Conservation (phyloP, 2,113 vertebrate genomes). For the Aplodontia rufa region DNA sequence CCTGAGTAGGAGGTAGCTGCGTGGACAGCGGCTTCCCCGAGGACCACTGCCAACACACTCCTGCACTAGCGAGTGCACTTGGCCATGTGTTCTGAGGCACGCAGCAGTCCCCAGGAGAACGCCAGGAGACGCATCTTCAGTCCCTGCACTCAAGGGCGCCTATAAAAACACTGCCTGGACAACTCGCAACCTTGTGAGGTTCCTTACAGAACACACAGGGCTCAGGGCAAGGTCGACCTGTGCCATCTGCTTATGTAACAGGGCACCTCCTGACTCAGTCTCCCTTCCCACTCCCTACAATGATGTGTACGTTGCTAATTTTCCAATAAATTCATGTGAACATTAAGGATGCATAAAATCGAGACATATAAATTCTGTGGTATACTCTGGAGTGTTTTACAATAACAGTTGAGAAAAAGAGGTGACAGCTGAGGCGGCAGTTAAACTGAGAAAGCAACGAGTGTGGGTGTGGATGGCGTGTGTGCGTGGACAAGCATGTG, state of each 20-base stretch:
- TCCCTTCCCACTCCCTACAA: conserved; percentile 61
- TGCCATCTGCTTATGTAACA: neutral
- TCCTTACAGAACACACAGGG: conserved; percentile 83
- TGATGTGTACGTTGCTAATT: conserved; percentile 70
- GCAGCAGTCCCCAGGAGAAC: neutral
- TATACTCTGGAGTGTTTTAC: neutral
- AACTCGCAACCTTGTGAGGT: conserved; percentile 32
- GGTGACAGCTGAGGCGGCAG: neutral
- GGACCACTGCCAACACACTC: too few relatives aligned
- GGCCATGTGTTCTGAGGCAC: neutral
- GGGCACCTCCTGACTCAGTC: conserved; percentile 24
- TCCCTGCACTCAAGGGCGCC: conserved; percentile 6
- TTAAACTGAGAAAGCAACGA: neutral
- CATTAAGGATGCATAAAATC: conserved; percentile 50
- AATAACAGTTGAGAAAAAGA: neutral
- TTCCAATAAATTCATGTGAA: conserved; percentile 82
- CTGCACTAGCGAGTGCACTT: too few relatives aligned
- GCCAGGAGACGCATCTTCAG: neutral
- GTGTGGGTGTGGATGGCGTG: rapidly evolving
- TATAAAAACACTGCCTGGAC: conserved; percentile 19
- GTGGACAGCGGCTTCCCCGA: neutral
- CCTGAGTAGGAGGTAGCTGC: conserved; percentile 18
- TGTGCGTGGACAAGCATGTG: neutral
- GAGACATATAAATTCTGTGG: conserved; percentile 41
- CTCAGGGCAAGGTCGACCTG: conserved; percentile 44